Conservation (phyloP, 2,888 invertebrate species). For the Keiferia lycopersicella region DNA sequence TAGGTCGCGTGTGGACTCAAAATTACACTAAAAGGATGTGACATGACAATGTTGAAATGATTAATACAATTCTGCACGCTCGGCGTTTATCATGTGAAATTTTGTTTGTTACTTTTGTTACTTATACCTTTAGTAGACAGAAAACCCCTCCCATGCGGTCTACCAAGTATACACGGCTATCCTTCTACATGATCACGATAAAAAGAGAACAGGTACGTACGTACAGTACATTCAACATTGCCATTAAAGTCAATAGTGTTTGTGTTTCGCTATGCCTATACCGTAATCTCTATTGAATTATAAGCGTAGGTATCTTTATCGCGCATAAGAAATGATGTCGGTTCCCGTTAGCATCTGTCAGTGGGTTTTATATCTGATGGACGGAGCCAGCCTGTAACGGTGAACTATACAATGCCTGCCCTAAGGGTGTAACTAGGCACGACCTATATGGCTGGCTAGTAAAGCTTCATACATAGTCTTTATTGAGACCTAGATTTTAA, state of each 20-base stretch:
- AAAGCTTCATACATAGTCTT: conserved; percentile 20
- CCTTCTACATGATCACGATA: not conserved
- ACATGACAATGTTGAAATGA: conserved; percentile 20
- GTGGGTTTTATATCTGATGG: conserved; percentile 68
- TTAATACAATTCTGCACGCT: conserved; percentile 17
- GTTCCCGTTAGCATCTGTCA: conserved; percentile 72
- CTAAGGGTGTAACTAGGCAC: conserved; percentile 36
- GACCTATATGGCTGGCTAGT: conserved; percentile 26
- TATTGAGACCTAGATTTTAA: not conserved
- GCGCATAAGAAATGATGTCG: conserved; percentile 56
- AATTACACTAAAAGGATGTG: conserved; percentile 23
- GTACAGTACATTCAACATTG: not conserved
- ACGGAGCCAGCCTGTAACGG: conserved; percentile 62
- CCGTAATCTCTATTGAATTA: conserved; percentile 45
- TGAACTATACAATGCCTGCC: conserved; percentile 45
- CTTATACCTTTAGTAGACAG: no score
- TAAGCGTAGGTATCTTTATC: conserved; percentile 43
- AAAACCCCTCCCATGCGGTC: not conserved
- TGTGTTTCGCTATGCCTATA: conserved; percentile 17
- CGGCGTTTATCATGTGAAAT: not conserved
- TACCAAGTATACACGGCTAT: not conserved
- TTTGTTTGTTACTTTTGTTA: not conserved
- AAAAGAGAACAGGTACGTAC: not conserved
- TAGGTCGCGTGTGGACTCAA: conserved; percentile 22
- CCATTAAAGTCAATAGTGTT: not conserved